Evolutionary conservation across 2,888 invertebrate species (phyloP).

Genomic region (Stenchaetothrips biformis): DNA sequence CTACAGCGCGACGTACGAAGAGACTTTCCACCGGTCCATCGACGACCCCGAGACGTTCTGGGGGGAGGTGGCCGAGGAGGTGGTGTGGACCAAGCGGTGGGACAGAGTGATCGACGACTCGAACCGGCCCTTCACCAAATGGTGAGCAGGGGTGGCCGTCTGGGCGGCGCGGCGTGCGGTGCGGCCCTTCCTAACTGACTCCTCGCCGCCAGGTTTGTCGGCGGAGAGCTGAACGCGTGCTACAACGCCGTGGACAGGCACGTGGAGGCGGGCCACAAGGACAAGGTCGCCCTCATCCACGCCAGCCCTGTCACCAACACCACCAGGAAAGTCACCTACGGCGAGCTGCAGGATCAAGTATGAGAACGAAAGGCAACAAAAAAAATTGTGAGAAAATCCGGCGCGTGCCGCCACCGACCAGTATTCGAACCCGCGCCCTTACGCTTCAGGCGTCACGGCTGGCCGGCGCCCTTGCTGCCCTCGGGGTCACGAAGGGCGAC

Average conservation of each 20-base stretch:
- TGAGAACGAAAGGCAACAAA: constrained; percentile 31
- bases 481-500: constrained; percentile 78
- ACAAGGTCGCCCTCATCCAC: constrained; percentile 76
- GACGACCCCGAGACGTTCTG: constrained; percentile 80
- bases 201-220: constrained; percentile 63
- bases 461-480: constrained; percentile 70
- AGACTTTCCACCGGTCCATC: constrained; percentile 62
- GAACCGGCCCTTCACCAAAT: constrained; percentile 82
- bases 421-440: constrained; percentile 13
- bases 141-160: constrained; percentile 63
- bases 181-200: background rate
- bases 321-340: constrained; percentile 71
- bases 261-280: constrained; percentile 70
- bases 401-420: constrained; percentile 27
- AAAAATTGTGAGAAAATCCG: too few relatives aligned
- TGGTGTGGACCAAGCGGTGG: constrained; percentile 84
- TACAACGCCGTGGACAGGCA: constrained; percentile 91
- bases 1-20: constrained; percentile 51
- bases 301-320: constrained; percentile 84
- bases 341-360: constrained; percentile 74
- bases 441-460: constrained; percentile 60
- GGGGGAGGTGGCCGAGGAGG: constrained; percentile 67
- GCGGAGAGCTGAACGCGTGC: constrained; percentile 87
- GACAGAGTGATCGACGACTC: constrained; percentile 75
- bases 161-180: background rate